A percentile compares a stretch with the other conserved stretches of the same genome.
phyloP scores from a whole-genome alignment of 2,888 invertebrate species.

The Miltochrista miniata region DNA sequence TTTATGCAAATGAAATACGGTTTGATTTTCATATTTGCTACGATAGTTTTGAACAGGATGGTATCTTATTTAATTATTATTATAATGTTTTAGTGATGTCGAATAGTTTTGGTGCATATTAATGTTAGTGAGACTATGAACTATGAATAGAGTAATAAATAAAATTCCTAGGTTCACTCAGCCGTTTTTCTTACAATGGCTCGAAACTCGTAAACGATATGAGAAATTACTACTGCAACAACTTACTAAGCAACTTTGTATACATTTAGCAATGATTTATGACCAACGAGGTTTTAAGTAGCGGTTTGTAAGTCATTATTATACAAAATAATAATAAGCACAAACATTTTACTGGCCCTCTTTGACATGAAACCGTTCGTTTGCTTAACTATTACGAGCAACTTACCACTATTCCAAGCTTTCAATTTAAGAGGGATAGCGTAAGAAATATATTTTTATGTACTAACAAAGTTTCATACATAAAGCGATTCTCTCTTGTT shows the following conservation, averaged over 20 bases:
- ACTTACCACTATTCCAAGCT: background rate
- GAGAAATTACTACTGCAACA: background rate
- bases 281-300: background rate
- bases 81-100: too few relatives aligned
- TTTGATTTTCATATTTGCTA: too few relatives aligned
- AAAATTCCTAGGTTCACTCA: background rate
- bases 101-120: background rate
- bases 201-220: background rate
- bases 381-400: background rate
- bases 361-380: background rate
- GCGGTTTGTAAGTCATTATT: background rate
- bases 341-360: background rate
- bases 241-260: constrained; percentile 4
- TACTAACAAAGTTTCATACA: background rate
- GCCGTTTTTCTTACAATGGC: background rate
- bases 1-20: too few relatives aligned
- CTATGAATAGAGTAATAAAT: constrained; percentile 1
- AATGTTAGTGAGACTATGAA: background rate
- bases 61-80: too few relatives aligned
- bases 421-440: background rate
- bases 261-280: constrained; percentile 2
- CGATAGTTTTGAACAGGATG: too few relatives aligned
- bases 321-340: background rate
- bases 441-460: background rate
- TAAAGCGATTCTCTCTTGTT: background rate